Evolutionary conservation across 2,797 vertebrate species (phyloP).

Genomic region (Eleutherodactylus coqui): DNA sequence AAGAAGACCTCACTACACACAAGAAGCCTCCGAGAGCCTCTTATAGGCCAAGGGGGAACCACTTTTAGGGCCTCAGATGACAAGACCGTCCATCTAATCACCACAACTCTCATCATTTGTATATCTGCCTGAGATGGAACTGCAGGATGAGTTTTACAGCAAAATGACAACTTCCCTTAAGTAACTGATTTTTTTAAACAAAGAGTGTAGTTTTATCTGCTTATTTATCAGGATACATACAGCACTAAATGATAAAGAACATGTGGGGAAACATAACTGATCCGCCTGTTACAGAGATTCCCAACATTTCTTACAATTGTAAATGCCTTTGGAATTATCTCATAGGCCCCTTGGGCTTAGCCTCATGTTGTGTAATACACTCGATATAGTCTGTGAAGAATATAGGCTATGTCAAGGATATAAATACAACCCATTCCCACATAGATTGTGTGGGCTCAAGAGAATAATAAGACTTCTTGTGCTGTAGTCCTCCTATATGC

Average conservation of each 20-base stretch:
- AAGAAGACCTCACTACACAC: too few relatives aligned
- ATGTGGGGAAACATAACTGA: background rate
- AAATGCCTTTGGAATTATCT: slow-evolving; percentile 1
- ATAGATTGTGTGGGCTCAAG: background rate
- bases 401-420: slow-evolving; percentile 29
- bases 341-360: background rate
- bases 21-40: too few relatives aligned
- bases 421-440: slow-evolving; percentile 36
- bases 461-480: slow-evolving; percentile 22
- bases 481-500: background rate
- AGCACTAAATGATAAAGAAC: background rate
- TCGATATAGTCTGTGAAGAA: too few relatives aligned
- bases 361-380: background rate
- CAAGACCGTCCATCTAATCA: too few relatives aligned
- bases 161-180: too few relatives aligned
- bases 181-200: background rate
- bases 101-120: too few relatives aligned
- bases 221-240: background rate
- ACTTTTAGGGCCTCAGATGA: too few relatives aligned
- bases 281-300: too few relatives aligned
- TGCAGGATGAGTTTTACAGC: too few relatives aligned
- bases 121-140: too few relatives aligned
- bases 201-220: background rate
- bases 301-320: background rate
- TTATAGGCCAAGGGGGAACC: too few relatives aligned